These are phyloP conservation scores for Kradibia gibbosae DNA, from an alignment of 1,140 invertebrate genomes.

Conservation along the genomic window DNA sequence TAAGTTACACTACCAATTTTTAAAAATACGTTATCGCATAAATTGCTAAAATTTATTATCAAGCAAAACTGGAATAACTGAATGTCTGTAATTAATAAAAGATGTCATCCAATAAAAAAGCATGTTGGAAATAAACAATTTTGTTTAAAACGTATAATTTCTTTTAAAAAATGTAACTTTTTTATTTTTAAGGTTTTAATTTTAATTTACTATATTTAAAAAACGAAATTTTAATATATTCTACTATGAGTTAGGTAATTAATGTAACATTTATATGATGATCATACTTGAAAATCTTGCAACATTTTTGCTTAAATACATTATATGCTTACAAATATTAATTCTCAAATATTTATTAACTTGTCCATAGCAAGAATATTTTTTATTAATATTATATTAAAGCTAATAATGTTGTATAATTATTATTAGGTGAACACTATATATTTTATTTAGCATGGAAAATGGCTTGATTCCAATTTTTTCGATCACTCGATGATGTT, in stretches of 20 bases:
- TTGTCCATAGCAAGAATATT: no score
- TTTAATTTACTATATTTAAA: background rate
- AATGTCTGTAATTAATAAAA: conserved; percentile 73
- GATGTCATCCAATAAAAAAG: conserved; percentile 66
- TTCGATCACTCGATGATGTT: conserved; percentile 31
- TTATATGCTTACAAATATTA: no score
- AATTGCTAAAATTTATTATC: conserved; percentile 68
- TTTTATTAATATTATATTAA: background rate
- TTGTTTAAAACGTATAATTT: conserved; percentile 48
- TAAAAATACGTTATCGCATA: conserved; percentile 56
- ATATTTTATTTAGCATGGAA: background rate
- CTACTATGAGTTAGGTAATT: conserved; percentile 42
- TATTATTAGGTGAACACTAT: background rate
- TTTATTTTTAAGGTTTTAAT: conserved; percentile 10
- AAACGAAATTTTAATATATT: background rate
- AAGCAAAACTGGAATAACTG: conserved; percentile 70
- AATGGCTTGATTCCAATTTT: conserved; percentile 52
- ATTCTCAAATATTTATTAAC: no score
- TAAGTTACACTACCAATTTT: conserved; percentile 36
- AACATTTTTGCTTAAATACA: no score
- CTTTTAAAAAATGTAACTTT: background rate
- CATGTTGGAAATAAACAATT: conserved; percentile 53
- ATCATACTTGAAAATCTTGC: no score
- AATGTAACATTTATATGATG: no score
- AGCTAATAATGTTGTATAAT: background rate